These are phyloP conservation scores for Megaceryle alcyon DNA, from an alignment of 2,797 vertebrate genomes.

Conservation along the genomic window DNA sequence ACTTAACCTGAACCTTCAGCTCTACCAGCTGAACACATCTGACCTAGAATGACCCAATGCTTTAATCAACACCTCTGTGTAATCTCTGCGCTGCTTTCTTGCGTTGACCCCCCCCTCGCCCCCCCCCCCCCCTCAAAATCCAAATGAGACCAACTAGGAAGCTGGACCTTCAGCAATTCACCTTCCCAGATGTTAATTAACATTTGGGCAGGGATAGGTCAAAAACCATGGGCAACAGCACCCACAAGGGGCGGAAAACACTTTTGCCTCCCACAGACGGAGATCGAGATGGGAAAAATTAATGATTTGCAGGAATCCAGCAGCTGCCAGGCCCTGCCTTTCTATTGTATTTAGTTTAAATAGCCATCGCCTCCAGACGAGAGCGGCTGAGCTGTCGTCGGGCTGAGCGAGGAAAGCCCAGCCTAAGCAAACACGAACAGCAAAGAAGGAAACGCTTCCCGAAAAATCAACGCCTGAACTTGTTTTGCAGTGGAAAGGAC, in stretches of 20 bases:
- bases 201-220: background rate
- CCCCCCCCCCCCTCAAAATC: background rate
- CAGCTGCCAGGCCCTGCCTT: background rate
- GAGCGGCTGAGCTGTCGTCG: rapidly evolving
- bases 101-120: background rate
- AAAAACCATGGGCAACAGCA: background rate
- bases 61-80: background rate
- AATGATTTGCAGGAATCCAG: background rate
- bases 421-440: conserved; percentile 49
- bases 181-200: background rate
- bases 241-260: background rate
- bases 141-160: background rate
- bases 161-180: background rate
- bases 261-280: background rate
- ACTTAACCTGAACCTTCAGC: background rate
- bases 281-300: background rate
- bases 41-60: rapidly evolving
- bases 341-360: background rate
- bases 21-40: background rate
- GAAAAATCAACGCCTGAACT: background rate
- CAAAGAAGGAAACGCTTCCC: conserved; percentile 39
- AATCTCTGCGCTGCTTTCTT: background rate
- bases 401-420: background rate
- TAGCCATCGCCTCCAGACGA: rapidly evolving
- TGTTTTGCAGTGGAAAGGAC: background rate